phyloP scores from a whole-genome alignment of 2,888 invertebrate species.

The Gasteruption jaculator region DNA sequence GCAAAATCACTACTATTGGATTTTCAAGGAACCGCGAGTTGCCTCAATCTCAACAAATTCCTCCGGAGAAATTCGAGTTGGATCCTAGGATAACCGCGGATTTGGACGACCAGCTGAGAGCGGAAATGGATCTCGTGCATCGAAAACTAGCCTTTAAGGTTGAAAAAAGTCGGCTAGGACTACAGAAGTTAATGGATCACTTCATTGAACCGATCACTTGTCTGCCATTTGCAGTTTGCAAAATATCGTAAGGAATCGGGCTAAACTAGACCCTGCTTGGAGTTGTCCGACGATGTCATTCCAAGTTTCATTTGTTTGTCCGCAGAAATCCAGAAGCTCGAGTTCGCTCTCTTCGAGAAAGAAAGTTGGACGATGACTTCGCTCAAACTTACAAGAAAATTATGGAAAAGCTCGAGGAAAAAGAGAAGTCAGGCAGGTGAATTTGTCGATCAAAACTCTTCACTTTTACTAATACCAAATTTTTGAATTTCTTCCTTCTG shows the following conservation, averaged over 20 bases:
- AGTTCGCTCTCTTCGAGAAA: constrained; percentile 62
- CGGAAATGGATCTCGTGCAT: constrained; percentile 61
- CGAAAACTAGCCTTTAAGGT: constrained; percentile 67
- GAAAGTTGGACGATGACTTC: constrained; percentile 60
- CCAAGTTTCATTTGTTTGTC: background rate
- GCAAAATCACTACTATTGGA: constrained; percentile 2
- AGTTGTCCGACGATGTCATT: no score
- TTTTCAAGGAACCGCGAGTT: constrained; percentile 56
- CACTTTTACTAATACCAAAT: no score
- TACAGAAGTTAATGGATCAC: constrained; percentile 62
- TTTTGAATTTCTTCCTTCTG: no score
- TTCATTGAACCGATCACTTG: constrained; percentile 61
- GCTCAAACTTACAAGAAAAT: constrained; percentile 57
- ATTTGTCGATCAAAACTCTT: no score
- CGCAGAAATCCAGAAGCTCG: constrained; percentile 33
- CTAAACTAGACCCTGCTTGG: background rate
- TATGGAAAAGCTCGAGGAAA: constrained; percentile 58
- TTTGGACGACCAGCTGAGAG: constrained; percentile 58
- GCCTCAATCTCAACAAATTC: constrained; percentile 58
- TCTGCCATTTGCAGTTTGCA: constrained; percentile 42
- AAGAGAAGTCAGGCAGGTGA: constrained; percentile 58
- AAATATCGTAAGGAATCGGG: constrained; percentile 40
- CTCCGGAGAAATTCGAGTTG: constrained; percentile 61
- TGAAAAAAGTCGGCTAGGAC: constrained; percentile 63
- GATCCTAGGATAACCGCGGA: constrained; percentile 65